These are phyloP conservation scores for Triplophysa rosa DNA, from an alignment of 2,113 vertebrate species.

Conservation along the genomic window DNA sequence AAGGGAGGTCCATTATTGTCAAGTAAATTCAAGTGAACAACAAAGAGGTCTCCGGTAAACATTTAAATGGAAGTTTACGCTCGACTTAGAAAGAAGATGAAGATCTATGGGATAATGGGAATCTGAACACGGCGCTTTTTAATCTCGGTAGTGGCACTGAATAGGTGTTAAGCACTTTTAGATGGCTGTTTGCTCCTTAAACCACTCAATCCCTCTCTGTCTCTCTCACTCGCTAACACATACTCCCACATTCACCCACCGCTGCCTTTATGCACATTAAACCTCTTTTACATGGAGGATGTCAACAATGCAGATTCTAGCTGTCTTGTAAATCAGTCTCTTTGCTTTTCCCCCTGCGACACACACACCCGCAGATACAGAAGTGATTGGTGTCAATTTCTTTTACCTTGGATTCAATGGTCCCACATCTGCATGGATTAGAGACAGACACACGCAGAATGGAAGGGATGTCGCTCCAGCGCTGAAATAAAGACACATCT, in stretches of 20 bases:
- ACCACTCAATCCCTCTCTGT: constrained; percentile 26
- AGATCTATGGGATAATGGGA: constrained; percentile 6
- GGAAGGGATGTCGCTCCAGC: constrained; percentile 23
- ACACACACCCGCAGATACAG: constrained; percentile 15
- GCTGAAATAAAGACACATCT: constrained; percentile 52
- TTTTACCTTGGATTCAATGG: constrained; percentile 47
- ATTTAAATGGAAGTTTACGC: constrained; percentile 32
- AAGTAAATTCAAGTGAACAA: constrained; percentile 10
- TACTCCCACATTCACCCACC: constrained; percentile 17
- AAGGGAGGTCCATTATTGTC: not conserved
- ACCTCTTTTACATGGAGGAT: constrained; percentile 37
- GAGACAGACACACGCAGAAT: constrained; percentile 33
- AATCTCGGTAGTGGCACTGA: constrained; percentile 32
- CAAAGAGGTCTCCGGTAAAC: constrained; percentile 10
- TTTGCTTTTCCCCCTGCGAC: constrained; percentile 21
- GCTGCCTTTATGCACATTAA: constrained; percentile 38
- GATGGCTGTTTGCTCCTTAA: constrained; percentile 23
- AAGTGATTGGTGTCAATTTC: constrained; percentile 54
- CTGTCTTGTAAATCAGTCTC: constrained; percentile 40
- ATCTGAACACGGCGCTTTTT: constrained; percentile 14
- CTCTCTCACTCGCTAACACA: not conserved
- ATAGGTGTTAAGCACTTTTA: constrained; percentile 43
- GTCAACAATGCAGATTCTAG: constrained; percentile 36
- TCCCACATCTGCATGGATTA: constrained; percentile 43
- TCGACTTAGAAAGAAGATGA: constrained; percentile 31